Evolutionary conservation across 1,140 invertebrate genomes (phyloP).

Genomic region (Chironomus tepperi): DNA sequence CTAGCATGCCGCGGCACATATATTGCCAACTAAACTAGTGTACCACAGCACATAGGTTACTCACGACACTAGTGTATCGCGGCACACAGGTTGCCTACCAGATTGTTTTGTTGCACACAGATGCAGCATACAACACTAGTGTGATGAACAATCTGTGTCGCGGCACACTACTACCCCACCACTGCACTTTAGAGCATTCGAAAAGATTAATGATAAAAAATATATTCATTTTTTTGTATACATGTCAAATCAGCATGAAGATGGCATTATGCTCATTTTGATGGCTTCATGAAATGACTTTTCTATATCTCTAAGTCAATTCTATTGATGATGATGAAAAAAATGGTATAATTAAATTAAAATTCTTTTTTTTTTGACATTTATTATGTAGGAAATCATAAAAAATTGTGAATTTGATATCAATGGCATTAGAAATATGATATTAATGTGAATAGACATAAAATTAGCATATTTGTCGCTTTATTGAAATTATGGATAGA

Average conservation of each 20-base stretch:
- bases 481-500: neutral
- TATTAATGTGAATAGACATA: neutral
- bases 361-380: neutral
- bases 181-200: too few species aligned
- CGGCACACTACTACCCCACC: too few species aligned
- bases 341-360: slow-evolving; percentile 15
- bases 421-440: too few species aligned
- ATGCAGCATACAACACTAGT: too few species aligned
- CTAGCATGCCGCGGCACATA: too few species aligned
- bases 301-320: neutral
- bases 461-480: slow-evolving; percentile 13
- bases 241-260: neutral
- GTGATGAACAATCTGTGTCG: too few species aligned
- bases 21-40: too few species aligned
- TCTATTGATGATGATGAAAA: slow-evolving; percentile 2
- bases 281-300: slow-evolving; percentile 12
- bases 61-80: too few species aligned
- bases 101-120: too few species aligned
- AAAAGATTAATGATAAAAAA: slow-evolving; percentile 15
- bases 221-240: neutral
- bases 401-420: neutral
- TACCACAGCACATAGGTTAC: too few species aligned
- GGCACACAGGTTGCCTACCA: too few species aligned
- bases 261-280: slow-evolving; percentile 6
- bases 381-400: slow-evolving; percentile 5